These are phyloP conservation scores for Nibea albiflora DNA, from an alignment of 2,113 vertebrate species.

Conservation along the genomic window DNA sequence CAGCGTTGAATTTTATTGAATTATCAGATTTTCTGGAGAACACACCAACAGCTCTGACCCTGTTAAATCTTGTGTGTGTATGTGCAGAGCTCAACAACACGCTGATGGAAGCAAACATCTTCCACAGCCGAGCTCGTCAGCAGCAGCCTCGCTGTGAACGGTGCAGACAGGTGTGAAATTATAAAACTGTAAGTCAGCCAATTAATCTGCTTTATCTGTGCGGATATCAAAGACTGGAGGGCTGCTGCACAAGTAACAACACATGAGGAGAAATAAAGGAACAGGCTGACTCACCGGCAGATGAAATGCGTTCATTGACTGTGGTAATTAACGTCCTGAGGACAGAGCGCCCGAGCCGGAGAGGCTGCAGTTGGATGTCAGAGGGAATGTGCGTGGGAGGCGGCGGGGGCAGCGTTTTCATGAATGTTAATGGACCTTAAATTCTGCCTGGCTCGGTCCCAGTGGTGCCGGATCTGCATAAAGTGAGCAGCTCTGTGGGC, in stretches of 20 bases:
- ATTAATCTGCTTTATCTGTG: constrained; percentile 22
- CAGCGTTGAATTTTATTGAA: neutral
- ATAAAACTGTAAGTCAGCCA: neutral
- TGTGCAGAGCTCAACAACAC: neutral
- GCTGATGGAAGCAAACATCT: neutral
- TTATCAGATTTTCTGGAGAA: neutral
- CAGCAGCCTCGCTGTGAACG: neutral
- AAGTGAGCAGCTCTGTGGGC: constrained; percentile 44
- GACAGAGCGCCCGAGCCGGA: neutral
- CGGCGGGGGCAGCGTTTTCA: constrained; percentile 26
- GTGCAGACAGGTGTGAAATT: constrained; percentile 27
- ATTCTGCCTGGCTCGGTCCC: constrained; percentile 14
- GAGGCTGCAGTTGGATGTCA: constrained; percentile 47
- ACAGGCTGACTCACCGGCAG: constrained; percentile 14
- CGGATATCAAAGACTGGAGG: constrained; percentile 24
- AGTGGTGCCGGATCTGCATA: constrained; percentile 27
- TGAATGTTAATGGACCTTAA: constrained; percentile 57
- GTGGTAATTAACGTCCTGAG: constrained; percentile 36
- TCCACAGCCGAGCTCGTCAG: neutral
- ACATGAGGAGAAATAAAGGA: constrained; percentile 33
- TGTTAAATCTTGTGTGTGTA: neutral
- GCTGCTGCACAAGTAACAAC: constrained; percentile 13
- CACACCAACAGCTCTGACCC: neutral
- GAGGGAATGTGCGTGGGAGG: constrained; percentile 28
- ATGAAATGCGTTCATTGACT: constrained; percentile 10